Base-by-base conservation (phyloP, 1,140 invertebrate species). In the Habropoda laboriosa region DNA sequence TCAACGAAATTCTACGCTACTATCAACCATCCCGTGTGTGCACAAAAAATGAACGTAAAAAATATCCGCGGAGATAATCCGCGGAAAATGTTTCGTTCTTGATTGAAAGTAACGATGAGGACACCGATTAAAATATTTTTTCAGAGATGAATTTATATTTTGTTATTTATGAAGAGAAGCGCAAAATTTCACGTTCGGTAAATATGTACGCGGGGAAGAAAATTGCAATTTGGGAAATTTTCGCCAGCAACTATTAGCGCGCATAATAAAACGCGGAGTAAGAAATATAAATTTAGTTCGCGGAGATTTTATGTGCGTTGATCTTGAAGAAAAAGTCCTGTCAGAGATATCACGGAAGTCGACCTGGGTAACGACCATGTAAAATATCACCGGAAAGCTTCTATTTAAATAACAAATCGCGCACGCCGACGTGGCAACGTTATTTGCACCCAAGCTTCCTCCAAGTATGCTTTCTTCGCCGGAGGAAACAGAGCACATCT, bases 381-480 rank as follows among this genome's bases (percentile, higher is more conserved):
- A 47, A 73, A 73, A 27, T 49, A 61, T 49, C 38, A 30, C 27
- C 8, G 10, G 0, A 10, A 38, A 24, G 35, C 21, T 38, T 51
- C 42, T 53, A 63, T 74, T 64, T 74, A 74, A 74, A 74, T 74
- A 63, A 58, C 71, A 63, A 73, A 51, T 73, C n/a, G n/a, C 8
- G 13, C 0, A 3, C 10, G 24, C 35, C 3, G 32, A 6, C 1
- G 10, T 38, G 5, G 16, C 16, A 18, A 38, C 32, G 32, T 55
- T 70, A 42, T 55, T 55, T 24, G 64, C 45, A 18, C 64, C 7
- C 21, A 7, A 12, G 21, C 13, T 12, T 32, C 18, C 30, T 32
- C 30, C 1, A 40, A 61, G n/a, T n/a, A n/a, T n/a, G n/a, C n/a
- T n/a, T n/a, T n/a, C n/a, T n/a, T n/a, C n/a, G n/a, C n/a, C n/a